Evolutionary conservation across 2,113 vertebrate species (phyloP), one percentile per base, ranked within the genome.

Genomic region (Neolamprologus sp.): DNA sequence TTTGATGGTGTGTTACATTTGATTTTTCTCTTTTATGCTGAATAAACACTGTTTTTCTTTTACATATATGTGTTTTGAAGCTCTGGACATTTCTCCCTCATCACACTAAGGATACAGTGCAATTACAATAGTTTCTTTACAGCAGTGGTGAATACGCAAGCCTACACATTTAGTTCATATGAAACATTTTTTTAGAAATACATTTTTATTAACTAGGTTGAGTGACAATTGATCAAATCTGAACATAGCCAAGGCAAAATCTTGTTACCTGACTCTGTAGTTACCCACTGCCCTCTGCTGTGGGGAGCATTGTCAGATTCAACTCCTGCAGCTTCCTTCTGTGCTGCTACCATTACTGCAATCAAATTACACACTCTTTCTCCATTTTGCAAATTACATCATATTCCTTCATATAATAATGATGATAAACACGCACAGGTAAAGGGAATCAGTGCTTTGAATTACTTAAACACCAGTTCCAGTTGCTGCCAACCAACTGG

Each of bases 141-240:
- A 42, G 30, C 4, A 37, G 17, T 4, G 73, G 26, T 79, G 23
- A 37, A 80, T 37, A 26, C 0, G 7, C 5, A 17, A 40, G 8
- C 37, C 0, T 3, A 73, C 5, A 26, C 3, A 0, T 45, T 13
- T 47, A 40, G 37, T 30, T 60, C 17, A 30, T 45, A 4, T 23
- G 37, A 42, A 23, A 54, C 33, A 63, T n/a, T 4, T 73, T 45
- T 47, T 73, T 73, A 17, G 37, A 73, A 73, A 73, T 45, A 7
- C 13, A 73, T 28, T 75, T 45, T 47, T 49, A 47, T 30, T 3
- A 49, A 75, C 42, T 75, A 28, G 16, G 9, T 8, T 78, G 23
- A 75, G 71, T 19, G 21, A 17, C 42, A 47, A 47, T 19, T 7
- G 9, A 45, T 49, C 42, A 12, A 78, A 49, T 28, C 16, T 49